phyloP scores from a whole-genome alignment of 2,113 vertebrate genomes.

The Calyptommatus sinebrachiatus region DNA sequence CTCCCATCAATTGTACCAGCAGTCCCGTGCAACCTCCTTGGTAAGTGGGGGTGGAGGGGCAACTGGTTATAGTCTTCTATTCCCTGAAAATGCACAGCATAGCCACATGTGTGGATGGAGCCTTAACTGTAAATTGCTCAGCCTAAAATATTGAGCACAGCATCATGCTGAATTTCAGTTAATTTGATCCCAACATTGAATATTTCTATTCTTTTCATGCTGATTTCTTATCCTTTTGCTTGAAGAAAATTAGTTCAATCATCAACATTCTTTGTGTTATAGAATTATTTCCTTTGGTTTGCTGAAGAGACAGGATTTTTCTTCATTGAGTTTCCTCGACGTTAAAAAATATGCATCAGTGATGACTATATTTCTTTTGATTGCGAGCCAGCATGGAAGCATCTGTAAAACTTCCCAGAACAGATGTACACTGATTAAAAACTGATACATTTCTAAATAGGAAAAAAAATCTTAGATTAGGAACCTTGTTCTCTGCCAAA shows the following conservation, averaged over 20 bases:
- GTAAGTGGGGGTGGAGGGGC: too few species aligned
- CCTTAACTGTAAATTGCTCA: not conserved
- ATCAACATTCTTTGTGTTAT: not conserved
- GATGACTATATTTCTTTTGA: constrained; percentile 37
- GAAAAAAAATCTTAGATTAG: constrained; percentile 41
- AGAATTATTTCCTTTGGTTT: constrained; percentile 25
- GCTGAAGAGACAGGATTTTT: constrained; percentile 6
- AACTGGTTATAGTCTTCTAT: too few species aligned
- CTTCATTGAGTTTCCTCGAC: constrained; percentile 23
- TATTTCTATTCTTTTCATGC: constrained; percentile 25
- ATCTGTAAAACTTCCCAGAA: constrained; percentile 42
- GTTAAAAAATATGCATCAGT: not conserved
- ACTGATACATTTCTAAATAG: constrained; percentile 21
- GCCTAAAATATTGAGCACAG: not conserved
- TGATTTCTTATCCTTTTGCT: not conserved
- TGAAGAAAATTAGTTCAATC: constrained; percentile 35
- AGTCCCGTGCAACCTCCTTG: too few species aligned
- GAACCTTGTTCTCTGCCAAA: constrained; percentile 25
- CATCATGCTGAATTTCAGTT: constrained; percentile 14
- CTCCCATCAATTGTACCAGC: too few species aligned
- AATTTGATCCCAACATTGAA: constrained; percentile 1
- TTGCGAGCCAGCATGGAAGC: constrained; percentile 31
- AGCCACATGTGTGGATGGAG: too few species aligned
- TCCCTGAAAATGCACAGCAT: too few species aligned
- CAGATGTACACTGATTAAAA: constrained; percentile 39